These are phyloP conservation scores for Pelodiscus sinensis DNA, from an alignment of 2,113 vertebrate species.

Conservation along the genomic window DNA sequence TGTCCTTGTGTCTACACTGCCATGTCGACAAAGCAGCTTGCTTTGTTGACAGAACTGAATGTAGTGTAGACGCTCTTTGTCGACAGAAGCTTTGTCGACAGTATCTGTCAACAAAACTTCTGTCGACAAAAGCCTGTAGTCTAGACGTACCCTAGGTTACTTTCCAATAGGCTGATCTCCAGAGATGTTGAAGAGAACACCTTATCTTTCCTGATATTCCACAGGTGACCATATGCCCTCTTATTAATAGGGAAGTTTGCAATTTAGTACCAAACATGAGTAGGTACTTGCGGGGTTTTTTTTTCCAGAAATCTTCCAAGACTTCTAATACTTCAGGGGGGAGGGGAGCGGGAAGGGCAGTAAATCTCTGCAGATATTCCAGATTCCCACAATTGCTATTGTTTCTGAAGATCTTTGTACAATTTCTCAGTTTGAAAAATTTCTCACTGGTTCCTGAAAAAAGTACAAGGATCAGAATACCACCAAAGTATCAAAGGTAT, in stretches of 20 bases:
- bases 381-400: not conserved
- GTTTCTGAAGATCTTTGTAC: not conserved
- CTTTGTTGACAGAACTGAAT: too few relatives aligned
- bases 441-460: not conserved
- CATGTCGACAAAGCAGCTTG: too few relatives aligned
- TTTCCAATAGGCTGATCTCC: not conserved
- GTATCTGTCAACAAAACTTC: too few relatives aligned
- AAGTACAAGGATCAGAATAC: not conserved
- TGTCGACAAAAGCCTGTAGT: too few relatives aligned
- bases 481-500: not conserved
- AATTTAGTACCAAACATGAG: not conserved
- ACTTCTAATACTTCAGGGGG: not conserved
- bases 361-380: not conserved
- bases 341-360: too few relatives aligned
- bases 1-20: too few relatives aligned
- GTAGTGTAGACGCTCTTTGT: too few relatives aligned
- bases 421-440: not conserved
- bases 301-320: not conserved
- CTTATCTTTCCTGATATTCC: not conserved
- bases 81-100: too few relatives aligned
- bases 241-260: not conserved
- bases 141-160: too few relatives aligned
- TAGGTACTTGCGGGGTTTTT: not conserved
- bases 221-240: not conserved
- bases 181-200: not conserved